Percentiles rank a stretch among this genome's conserved stretches.
Conservation (phyloP, 1,140 invertebrate genomes). For the Reticulitermes speratus region DNA sequence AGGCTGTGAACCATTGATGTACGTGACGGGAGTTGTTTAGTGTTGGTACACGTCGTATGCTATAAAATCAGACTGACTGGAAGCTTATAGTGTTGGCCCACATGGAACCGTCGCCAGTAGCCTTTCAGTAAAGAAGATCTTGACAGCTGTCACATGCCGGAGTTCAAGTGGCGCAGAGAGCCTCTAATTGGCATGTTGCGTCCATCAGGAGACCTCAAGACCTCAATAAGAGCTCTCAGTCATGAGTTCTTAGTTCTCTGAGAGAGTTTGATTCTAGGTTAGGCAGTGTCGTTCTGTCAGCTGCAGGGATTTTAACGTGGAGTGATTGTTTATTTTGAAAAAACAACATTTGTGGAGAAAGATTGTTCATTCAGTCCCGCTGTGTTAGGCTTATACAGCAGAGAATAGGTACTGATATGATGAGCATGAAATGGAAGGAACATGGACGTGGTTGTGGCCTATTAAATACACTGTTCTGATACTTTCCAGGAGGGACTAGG, state of each 20-base stretch:
- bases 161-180: not conserved
- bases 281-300: not conserved
- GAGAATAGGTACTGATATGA: too few relatives aligned
- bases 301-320: not conserved
- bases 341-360: not conserved
- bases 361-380: not conserved
- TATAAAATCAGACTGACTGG: too few relatives aligned
- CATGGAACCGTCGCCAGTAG: too few relatives aligned
- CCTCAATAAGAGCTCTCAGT: not conserved
- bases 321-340: not conserved
- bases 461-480: too few relatives aligned
- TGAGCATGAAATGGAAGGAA: too few relatives aligned
- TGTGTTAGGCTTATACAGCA: too few relatives aligned
- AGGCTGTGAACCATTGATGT: too few relatives aligned
- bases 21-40: too few relatives aligned
- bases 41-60: too few relatives aligned
- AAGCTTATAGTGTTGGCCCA: too few relatives aligned
- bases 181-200: not conserved
- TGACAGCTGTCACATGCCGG: not conserved
- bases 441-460: too few relatives aligned
- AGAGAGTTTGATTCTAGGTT: not conserved
- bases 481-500: too few relatives aligned
- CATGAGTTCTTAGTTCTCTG: not conserved
- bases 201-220: not conserved
- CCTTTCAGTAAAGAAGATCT: not conserved